Evolutionary conservation across 2,888 invertebrate genomes (phyloP), one percentile per base, ranked within the genome.

Genomic region (Drosophila cracens): DNA sequence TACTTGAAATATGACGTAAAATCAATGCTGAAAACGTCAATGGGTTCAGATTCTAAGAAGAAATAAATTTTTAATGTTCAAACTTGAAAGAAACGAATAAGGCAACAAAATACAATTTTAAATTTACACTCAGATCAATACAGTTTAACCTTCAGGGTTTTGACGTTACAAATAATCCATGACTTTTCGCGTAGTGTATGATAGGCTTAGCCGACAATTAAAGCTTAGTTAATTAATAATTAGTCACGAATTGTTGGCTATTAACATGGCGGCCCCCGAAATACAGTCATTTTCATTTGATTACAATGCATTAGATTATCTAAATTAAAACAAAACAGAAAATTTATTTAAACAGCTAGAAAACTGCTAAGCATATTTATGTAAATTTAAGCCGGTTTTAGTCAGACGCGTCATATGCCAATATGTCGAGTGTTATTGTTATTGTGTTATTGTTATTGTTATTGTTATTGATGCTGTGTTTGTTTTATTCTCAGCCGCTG

Each of bases 371-470:
- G 36, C 18, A 13, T 13, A 29, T 46, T 38, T 51, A 11, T 51
- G 31, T 2, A 21, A 52, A 21, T 58, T 10, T 48, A 69, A 87
- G 88, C 84, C 67, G 77, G 88, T 84, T 89, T 70, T 56, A 74
- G 70, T 73, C 80, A 61, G 74, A 43, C 51, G 52, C 52, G 25
- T 8, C 46, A 5, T 8, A 16, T 25, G 46, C 7, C 46, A 4
- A 46, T 16, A 2, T 16, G 46, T 4, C 46, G 27, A 46, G 16
- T 33, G 33, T 36, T 36, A 36, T 36, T 36, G 2, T 36, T 36
- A 16, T 58, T 62, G 34, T 70, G 46, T 65, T 49, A 31, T 56
- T 56, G 36, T 43, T 57, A 8, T 31, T 60, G 10, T 46, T 18
- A 21, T 49, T 57, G 31, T 11, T 65, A 27, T 36, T 52, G 52